Base-by-base conservation (phyloP, 2,113 vertebrate genomes). In the Prionailurus bengalensis region DNA sequence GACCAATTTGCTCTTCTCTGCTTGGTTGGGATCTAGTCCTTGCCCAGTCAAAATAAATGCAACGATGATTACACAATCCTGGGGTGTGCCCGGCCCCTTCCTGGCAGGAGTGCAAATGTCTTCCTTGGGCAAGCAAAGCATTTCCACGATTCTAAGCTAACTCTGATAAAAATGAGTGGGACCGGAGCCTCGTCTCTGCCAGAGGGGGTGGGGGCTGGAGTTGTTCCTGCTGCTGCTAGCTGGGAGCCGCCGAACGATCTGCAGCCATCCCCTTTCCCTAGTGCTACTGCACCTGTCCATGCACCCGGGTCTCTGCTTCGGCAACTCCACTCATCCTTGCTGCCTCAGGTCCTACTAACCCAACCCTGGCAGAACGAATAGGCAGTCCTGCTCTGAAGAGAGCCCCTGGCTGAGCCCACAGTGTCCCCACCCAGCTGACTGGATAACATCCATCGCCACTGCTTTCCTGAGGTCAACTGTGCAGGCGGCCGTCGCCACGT, bases 1-100 rank as follows among this genome's bases (percentile, higher is more conserved):
- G 74, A 83, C 97, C 91, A 65, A 94, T 94, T 93, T 96, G 55
- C 42, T 94, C 31, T 65, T 95, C 51, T 95, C 48, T 93, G 68
- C 68, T 96, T 91, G 65, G 84, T 93, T 95, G 89, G 66, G 79
- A 80, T 73, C 84, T 83, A 94, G 94, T 55, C 42, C 48, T 90
- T 31, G 33, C 55, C 42, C 85, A 42, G 48, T 94, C 89, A 87
- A 93, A 88, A 66, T 58, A 91, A 79, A 84, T 45, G 42, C 29
- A 73, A 33, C 7, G 80, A 88, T 91, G 45, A 45, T 45, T 45
- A 45, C 45, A 45, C 45, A 8, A 45, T 45, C 45, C 45, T 45
- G 0, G 45, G 45, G 27, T 5, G 42, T 1, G 25, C 39, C 23
- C 0, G 3, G 17, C 7, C 61, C 53, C 36, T 48, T 31, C 14